Base-by-base conservation (phyloP, 2,113 vertebrate species). In the Natator depressus region DNA sequence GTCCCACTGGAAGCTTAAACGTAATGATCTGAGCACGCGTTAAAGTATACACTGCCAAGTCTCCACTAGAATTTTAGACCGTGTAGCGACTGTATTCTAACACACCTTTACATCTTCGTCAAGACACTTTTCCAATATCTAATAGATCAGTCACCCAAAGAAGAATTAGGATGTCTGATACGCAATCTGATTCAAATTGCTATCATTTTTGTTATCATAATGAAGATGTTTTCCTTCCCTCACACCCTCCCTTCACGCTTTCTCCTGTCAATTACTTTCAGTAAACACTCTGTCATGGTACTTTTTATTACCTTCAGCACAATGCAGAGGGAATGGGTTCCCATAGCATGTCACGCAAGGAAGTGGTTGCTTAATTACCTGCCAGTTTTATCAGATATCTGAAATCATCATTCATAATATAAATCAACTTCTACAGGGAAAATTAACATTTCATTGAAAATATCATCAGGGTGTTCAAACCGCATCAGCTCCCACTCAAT, bases 321-420 rank as follows among this genome's bases (percentile, higher is more conserved):
- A 22, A 49, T 0, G 10, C 65, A 38, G 78, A 49, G 81, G 0
- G 51, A 55, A 80, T 5, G 84, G 50, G 31, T 6, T 75, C 38
- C 92, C n/a, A 38, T 0, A 46, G n/a, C 72, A n/a, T 0, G 4
- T 79, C 79, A 85, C 35, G 35, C 82, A 88, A 69, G 51, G 27
- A 55, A 87, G 72, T 14, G 87, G 38, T 69, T 76, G 6, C 80
- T 89, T 84, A 81, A 95, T 91, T 91, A 87, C 75, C 94, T 84
- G 82, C 59, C 94, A 94, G 11, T 54, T 94, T 31, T 50, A 75
- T 79, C 91, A 89, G 84, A n/a, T 91, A 80, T 75, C 89, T 91
- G 88, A 84, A 89, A 13, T 31, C 62, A 57, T 53, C 80, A 75
- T 31, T 91, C 82, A 17, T 50, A 75, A 65, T 9, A 57, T 4